These are phyloP conservation scores for Chloroclystis v-ata DNA, from an alignment of 2,888 invertebrate genomes.

Conservation along the genomic window DNA sequence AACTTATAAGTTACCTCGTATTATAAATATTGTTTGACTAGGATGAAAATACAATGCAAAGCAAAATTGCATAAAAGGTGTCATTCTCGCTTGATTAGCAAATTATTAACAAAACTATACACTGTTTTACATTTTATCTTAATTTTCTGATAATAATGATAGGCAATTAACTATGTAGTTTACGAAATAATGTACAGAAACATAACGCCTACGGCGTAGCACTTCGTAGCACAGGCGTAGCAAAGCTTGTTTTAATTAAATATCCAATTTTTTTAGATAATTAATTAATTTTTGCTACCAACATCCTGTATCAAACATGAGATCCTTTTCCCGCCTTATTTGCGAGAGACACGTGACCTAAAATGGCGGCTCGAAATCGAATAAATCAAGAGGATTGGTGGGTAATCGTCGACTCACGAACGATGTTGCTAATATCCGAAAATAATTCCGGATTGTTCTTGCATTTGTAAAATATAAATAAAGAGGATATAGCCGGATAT, in stretches of 20 bases:
- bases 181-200: background rate
- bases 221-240: slow-evolving; percentile 5
- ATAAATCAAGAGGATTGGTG: slow-evolving; percentile 69
- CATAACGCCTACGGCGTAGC: slow-evolving; percentile 13
- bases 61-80: no score
- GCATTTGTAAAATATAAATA: slow-evolving; percentile 34
- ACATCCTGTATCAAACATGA: slow-evolving; percentile 39
- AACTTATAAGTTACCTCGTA: no score
- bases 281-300: slow-evolving; percentile 7
- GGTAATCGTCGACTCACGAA: slow-evolving; percentile 54
- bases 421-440: slow-evolving; percentile 26
- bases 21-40: no score
- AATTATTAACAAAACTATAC: no score
- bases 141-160: background rate
- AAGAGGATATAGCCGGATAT: slow-evolving; percentile 1
- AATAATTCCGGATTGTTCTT: slow-evolving; percentile 6
- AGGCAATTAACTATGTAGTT: background rate
- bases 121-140: no score
- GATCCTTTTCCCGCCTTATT: slow-evolving; percentile 46
- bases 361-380: slow-evolving; percentile 68
- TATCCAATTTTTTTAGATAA: no score
- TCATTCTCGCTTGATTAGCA: no score
- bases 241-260: background rate
- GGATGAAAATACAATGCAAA: no score
- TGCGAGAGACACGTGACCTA: slow-evolving; percentile 60